phyloP scores from a whole-genome alignment of 2,113 vertebrate genomes.

The Malurus elegans region DNA sequence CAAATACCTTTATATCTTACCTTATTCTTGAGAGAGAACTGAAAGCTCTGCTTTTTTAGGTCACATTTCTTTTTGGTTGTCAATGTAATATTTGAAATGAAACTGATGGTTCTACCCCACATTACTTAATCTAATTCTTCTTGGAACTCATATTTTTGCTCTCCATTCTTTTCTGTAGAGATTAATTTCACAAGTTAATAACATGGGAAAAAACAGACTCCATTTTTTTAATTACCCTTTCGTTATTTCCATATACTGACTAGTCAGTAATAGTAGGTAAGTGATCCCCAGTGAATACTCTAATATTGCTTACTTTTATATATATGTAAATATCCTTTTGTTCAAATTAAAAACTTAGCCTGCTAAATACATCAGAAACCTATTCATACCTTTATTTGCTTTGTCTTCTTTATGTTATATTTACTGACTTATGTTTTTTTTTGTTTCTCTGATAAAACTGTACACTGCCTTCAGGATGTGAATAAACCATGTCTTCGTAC shows the following conservation, averaged over 20 bases:
- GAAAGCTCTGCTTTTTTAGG: not conserved
- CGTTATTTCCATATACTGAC: not conserved
- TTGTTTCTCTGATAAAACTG: not conserved
- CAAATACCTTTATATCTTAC: not conserved
- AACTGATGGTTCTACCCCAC: not conserved
- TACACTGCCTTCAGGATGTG: not conserved
- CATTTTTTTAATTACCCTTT: not conserved
- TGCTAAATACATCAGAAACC: not conserved
- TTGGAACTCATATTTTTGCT: not conserved
- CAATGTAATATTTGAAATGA: not conserved
- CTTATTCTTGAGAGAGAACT: not conserved
- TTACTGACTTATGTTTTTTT: not conserved
- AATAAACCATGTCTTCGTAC: not conserved
- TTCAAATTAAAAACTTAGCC: not conserved
- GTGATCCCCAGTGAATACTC: not conserved
- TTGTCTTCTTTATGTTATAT: not conserved
- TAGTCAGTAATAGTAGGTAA: not conserved
- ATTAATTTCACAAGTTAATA: not conserved
- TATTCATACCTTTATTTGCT: not conserved
- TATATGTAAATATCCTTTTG: not conserved
- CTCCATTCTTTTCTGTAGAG: not conserved
- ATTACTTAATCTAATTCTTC: not conserved
- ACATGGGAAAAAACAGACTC: not conserved
- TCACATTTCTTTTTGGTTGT: not conserved
- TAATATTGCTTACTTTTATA: not conserved